phyloP scores from a whole-genome alignment of 2,888 invertebrate genomes.

The Aphrophora alni region DNA sequence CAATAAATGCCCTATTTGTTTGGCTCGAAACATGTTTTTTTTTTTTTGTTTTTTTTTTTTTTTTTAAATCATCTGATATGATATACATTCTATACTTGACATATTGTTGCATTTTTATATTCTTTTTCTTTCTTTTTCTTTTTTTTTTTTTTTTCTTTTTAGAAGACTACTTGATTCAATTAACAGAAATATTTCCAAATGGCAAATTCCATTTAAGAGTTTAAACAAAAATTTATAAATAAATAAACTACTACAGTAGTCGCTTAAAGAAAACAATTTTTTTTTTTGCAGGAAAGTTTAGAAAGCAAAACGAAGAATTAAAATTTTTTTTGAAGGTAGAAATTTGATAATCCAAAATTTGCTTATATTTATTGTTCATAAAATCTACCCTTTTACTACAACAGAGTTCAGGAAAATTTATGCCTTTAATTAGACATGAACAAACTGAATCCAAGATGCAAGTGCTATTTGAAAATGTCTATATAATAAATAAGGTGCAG shows the following conservation, averaged over 20 bases:
- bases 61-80: not conserved
- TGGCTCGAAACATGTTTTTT: not conserved
- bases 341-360: too few species aligned
- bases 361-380: too few species aligned
- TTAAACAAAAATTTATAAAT: not conserved
- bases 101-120: not conserved
- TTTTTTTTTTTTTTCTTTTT: not conserved
- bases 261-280: conserved; percentile 3
- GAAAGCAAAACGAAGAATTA: not conserved
- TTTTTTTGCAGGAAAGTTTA: not conserved
- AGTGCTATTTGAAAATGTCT: too few species aligned
- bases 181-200: not conserved
- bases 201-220: not conserved
- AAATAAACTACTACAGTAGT: not conserved
- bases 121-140: not conserved
- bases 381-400: too few species aligned
- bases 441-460: too few species aligned
- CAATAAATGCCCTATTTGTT: conserved; percentile 7
- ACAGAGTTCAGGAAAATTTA: too few species aligned
- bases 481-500: too few species aligned
- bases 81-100: not conserved
- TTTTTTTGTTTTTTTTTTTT: too few species aligned
- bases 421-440: too few species aligned
- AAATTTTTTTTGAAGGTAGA: too few species aligned
- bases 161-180: not conserved